Conservation (phyloP, 2,113 vertebrate species). For the Megaptera novaeangliae region DNA sequence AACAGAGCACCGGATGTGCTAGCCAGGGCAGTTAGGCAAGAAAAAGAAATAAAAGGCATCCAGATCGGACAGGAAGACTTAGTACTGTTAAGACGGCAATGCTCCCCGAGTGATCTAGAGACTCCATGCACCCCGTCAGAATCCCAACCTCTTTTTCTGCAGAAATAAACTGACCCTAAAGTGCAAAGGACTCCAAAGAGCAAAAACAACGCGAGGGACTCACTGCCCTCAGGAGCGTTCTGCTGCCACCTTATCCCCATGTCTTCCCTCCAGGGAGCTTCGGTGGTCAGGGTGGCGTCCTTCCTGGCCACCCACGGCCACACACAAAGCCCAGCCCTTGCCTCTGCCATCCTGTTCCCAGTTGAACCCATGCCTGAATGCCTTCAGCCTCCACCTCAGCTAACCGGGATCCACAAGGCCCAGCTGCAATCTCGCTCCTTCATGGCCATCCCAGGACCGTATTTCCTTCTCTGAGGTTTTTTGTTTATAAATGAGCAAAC, state of each 20-base stretch:
- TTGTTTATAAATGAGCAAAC: neutral
- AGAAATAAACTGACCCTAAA: neutral
- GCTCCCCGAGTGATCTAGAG: neutral
- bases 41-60: neutral
- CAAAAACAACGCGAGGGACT: neutral
- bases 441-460: too few species aligned
- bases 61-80: neutral
- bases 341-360: too few species aligned
- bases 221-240: too few species aligned
- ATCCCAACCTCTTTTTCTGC: neutral
- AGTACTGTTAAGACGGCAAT: neutral
- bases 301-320: too few species aligned
- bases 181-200: neutral
- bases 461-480: too few species aligned
- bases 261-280: too few species aligned
- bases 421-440: neutral
- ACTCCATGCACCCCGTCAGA: neutral
- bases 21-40: neutral
- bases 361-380: too few species aligned
- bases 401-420: neutral
- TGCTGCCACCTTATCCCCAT: too few species aligned
- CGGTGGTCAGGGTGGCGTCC: too few species aligned
- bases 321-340: too few species aligned
- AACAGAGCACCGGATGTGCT: neutral
- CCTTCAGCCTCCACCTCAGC: too few species aligned